Evolutionary conservation across 2,113 vertebrate genomes (phyloP).

Genomic region (Cisticola juncidis): DNA sequence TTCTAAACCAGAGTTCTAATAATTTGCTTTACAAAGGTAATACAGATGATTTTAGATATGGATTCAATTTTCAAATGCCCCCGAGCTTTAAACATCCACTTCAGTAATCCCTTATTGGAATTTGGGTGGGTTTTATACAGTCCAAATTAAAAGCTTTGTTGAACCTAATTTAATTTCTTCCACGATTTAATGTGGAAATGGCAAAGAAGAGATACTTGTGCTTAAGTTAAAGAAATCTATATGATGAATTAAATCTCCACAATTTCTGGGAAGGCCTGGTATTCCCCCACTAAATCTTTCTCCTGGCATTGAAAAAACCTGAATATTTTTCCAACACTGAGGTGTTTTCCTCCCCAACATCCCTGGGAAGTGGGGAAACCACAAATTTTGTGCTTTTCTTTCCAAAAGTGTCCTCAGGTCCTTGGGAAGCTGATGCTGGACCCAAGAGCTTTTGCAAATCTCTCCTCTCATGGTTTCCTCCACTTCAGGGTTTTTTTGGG

Average conservation of each 20-base stretch:
- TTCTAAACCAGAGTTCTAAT: background rate
- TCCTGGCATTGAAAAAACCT: background rate
- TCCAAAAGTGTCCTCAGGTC: background rate
- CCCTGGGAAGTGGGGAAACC: background rate
- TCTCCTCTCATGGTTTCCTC: accelerated
- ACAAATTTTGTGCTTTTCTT: background rate
- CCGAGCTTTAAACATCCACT: background rate
- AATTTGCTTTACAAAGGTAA: background rate
- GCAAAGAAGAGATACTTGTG: background rate
- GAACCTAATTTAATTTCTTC: background rate
- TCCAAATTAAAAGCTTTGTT: background rate
- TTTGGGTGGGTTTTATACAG: background rate
- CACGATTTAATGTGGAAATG: background rate
- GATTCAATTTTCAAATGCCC: background rate
- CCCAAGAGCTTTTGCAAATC: background rate
- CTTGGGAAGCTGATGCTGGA: background rate
- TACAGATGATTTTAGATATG: background rate
- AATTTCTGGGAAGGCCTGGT: background rate
- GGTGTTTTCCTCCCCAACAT: background rate
- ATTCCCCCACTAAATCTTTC: background rate
- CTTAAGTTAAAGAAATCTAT: background rate
- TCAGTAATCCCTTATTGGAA: background rate
- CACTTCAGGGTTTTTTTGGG: background rate
- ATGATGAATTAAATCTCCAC: background rate
- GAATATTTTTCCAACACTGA: background rate